Evolutionary conservation across 1,140 invertebrate genomes (phyloP).

Genomic region (Apis laboriosa): DNA sequence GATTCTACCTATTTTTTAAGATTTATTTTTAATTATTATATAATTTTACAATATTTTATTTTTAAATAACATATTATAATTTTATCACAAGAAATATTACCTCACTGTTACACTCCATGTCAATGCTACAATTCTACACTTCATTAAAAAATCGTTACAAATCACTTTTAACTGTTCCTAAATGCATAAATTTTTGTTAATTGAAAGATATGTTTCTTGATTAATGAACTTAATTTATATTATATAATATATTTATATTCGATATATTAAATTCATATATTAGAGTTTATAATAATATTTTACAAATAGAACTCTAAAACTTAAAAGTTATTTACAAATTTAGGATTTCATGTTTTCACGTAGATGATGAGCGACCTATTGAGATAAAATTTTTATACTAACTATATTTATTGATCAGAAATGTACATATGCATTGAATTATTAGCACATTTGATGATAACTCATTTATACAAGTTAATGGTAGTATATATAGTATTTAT

Average conservation of each 20-base stretch:
- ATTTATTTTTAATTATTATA: background rate
- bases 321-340: background rate
- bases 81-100: conserved; percentile 4
- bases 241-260: background rate
- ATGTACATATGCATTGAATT: conserved; percentile 8
- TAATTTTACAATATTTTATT: background rate
- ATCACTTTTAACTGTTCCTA: background rate
- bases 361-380: background rate
- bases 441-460: conserved; percentile 19
- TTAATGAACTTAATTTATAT: background rate
- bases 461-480: conserved; percentile 23
- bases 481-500: background rate
- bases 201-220: background rate
- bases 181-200: background rate
- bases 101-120: conserved; percentile 23
- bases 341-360: conserved; percentile 26
- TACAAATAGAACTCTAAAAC: background rate
- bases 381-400: background rate
- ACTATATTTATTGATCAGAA: conserved; percentile 11
- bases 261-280: background rate
- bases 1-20: conserved; percentile 19
- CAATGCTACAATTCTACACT: background rate
- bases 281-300: background rate
- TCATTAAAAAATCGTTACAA: conserved; percentile 18
- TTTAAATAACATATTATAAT: background rate